These are phyloP conservation scores for Axea sp. DNA, from an alignment of 2,888 invertebrate genomes.

Conservation along the genomic window DNA sequence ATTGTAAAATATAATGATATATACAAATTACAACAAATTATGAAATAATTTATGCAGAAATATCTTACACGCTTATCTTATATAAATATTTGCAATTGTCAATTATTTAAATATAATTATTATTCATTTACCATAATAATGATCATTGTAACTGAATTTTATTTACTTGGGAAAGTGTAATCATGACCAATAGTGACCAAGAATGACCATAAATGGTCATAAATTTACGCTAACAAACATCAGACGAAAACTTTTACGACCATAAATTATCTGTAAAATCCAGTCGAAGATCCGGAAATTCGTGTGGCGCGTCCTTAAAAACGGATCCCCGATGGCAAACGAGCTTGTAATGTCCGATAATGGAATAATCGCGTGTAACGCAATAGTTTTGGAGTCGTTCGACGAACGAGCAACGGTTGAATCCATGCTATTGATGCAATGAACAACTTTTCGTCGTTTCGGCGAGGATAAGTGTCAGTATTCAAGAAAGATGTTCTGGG, in stretches of 20 bases:
- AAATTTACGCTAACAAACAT: conserved; percentile 10
- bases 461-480: neutral
- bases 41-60: no score
- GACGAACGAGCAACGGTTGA: neutral
- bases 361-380: conserved; percentile 54
- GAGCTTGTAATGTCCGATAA: conserved; percentile 39
- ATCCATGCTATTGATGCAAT: no score
- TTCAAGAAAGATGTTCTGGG: neutral
- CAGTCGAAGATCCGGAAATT: conserved; percentile 28
- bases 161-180: no score
- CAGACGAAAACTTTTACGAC: conserved; percentile 1
- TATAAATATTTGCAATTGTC: no score
- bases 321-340: conserved; percentile 21
- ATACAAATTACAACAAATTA: no score
- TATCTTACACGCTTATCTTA: no score
- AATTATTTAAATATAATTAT: no score
- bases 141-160: no score
- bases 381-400: conserved; percentile 34
- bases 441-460: conserved; percentile 10
- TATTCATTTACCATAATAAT: no score
- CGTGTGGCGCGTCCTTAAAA: conserved; percentile 39
- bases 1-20: no score
- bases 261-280: conserved; percentile 14
- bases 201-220: no score
- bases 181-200: no score